Percentiles rank a stretch among this genome's conserved stretches.
Evolutionary conservation across 2,113 vertebrate genomes (phyloP).

Genomic region (Neotoma lepida): DNA sequence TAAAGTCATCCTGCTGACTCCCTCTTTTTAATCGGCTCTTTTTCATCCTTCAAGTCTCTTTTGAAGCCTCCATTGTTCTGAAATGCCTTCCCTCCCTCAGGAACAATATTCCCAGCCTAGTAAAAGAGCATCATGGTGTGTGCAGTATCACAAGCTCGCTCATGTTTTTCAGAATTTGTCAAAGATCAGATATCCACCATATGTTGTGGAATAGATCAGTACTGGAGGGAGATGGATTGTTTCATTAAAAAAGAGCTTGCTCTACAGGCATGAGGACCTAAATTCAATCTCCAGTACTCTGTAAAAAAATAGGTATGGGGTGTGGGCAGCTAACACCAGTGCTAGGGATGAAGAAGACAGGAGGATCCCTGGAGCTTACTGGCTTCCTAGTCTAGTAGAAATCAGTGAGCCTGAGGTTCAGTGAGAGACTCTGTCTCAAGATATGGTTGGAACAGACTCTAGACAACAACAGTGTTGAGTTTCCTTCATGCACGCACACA

Average conservation of each 20-base stretch:
- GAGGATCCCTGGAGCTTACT: not conserved
- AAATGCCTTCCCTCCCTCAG: not conserved
- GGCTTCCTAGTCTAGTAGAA: not conserved
- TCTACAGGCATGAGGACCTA: not conserved
- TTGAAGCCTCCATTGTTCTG: not conserved
- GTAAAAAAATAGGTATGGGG: not conserved
- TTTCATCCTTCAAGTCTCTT: not conserved
- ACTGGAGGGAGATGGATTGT: not conserved
- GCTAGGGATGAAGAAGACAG: not conserved
- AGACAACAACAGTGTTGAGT: not conserved
- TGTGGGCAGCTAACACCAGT: not conserved
- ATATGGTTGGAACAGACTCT: not conserved
- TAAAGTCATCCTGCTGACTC: not conserved
- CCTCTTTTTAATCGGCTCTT: not conserved
- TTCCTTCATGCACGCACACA: not conserved
- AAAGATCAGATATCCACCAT: not conserved
- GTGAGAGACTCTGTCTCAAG: not conserved
- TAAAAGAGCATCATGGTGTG: fast-evolving
- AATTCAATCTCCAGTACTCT: not conserved
- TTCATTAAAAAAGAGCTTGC: not conserved
- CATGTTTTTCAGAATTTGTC: fast-evolving
- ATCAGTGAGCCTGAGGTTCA: not conserved
- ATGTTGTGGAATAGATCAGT: too few relatives aligned
- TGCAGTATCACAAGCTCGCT: not conserved
- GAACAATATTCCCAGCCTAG: fast-evolving